Conservation (phyloP, 2,113 vertebrate species). For the Ploceus nigricollis region DNA sequence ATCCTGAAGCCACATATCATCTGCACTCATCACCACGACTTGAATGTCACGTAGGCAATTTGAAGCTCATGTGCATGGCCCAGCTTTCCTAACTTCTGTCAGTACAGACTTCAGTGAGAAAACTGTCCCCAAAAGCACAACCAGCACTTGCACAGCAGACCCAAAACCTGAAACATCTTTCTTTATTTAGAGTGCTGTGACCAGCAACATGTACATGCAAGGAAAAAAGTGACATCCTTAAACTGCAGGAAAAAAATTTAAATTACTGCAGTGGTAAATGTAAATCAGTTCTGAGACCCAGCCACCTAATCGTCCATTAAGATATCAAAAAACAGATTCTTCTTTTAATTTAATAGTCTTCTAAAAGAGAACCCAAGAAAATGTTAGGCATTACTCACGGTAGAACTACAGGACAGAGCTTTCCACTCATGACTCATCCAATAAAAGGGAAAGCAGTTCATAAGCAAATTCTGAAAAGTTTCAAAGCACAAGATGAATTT, state of each 20-base stretch:
- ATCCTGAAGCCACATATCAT: background rate
- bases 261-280: conserved; percentile 11
- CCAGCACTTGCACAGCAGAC: background rate
- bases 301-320: conserved; percentile 57
- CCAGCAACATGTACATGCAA: background rate
- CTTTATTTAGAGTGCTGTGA: background rate
- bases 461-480: conserved; percentile 59
- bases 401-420: conserved; percentile 36
- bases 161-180: background rate
- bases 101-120: background rate
- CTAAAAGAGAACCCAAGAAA: conserved; percentile 45
- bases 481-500: conserved; percentile 56
- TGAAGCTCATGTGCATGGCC: background rate
- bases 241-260: background rate
- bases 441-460: conserved; percentile 50
- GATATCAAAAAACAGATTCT: conserved; percentile 54
- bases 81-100: background rate
- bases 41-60: background rate
- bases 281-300: conserved; percentile 46
- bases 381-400: conserved; percentile 60
- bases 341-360: conserved; percentile 65
- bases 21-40: background rate
- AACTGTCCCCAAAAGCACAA: background rate
- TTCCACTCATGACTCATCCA: conserved; percentile 63
- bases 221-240: background rate